A percentile compares a stretch with the other conserved stretches of the same genome.
These are phyloP conservation scores for Synchiropus splendidus DNA, from an alignment of 2,113 vertebrate species.

Conservation along the genomic window DNA sequence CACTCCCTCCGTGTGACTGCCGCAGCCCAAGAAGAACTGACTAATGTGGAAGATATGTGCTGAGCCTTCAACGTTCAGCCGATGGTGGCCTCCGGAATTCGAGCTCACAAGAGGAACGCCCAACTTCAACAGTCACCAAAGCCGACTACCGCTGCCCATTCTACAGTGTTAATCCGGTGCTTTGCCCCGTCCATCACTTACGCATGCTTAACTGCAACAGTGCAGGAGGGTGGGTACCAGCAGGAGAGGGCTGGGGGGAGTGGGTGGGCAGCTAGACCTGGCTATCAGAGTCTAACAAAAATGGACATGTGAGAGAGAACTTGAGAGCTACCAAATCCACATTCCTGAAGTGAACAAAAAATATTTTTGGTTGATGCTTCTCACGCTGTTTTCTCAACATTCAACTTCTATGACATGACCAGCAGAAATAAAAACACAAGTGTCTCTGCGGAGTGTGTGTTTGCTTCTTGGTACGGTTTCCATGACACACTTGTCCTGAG, in stretches of 20 bases:
- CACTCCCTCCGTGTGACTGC: constrained; percentile 31
- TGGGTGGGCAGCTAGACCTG: constrained; percentile 25
- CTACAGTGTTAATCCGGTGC: constrained; percentile 41
- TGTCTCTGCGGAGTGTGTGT: constrained; percentile 6
- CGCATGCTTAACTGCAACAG: constrained; percentile 43
- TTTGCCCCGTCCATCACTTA: constrained; percentile 36
- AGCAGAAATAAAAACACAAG: too few species aligned
- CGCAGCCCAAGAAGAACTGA: constrained; percentile 38
- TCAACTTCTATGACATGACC: too few species aligned
- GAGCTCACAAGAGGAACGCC: constrained; percentile 55
- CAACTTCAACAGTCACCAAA: constrained; percentile 46
- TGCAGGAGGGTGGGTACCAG: constrained; percentile 27
- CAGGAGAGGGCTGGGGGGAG: constrained; percentile 6
- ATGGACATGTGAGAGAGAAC: too few species aligned
- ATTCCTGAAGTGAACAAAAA: too few species aligned
- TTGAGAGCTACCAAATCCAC: too few species aligned
- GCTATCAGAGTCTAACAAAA: too few species aligned
- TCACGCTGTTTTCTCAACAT: too few species aligned
- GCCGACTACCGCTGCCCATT: constrained; percentile 33
- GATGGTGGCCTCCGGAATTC: constrained; percentile 60
- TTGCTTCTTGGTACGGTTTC: constrained; percentile 45
- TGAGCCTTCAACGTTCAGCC: constrained; percentile 54
- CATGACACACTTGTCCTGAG: constrained; percentile 38
- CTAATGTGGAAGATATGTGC: constrained; percentile 69
- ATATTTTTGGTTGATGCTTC: too few species aligned